phyloP scores from a whole-genome alignment of 2,113 vertebrate species.

The Semicossyphus pulcher region DNA sequence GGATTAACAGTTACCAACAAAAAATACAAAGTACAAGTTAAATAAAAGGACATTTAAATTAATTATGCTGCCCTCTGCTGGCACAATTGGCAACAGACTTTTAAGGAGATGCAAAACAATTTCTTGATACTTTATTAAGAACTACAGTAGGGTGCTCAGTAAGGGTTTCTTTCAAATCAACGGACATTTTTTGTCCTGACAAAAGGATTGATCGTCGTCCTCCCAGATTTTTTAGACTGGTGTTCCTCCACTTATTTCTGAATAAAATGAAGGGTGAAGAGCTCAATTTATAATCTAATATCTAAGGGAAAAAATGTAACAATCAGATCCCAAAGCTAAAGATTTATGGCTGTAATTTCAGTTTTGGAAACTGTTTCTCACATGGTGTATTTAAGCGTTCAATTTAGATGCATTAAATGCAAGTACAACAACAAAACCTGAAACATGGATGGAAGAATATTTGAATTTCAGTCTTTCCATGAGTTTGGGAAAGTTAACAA shows the following conservation, averaged over 20 bases:
- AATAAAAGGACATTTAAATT: too few species aligned
- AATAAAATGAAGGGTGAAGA: not conserved
- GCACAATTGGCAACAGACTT: not conserved
- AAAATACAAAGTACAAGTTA: not conserved
- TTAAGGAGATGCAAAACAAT: not conserved
- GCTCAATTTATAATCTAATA: not conserved
- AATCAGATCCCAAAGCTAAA: not conserved
- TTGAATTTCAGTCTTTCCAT: not conserved
- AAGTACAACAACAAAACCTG: not conserved
- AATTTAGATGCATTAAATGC: too few species aligned
- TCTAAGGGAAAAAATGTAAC: not conserved
- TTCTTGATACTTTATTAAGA: too few species aligned
- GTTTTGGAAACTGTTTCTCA: too few species aligned
- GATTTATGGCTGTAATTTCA: not conserved
- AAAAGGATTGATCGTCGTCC: not conserved
- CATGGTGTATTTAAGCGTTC: too few species aligned
- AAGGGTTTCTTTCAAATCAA: too few species aligned
- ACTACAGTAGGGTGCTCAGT: too few species aligned
- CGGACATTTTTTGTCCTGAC: too few species aligned
- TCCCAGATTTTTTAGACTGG: not conserved
- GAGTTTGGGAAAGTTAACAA: not conserved
- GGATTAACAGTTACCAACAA: not conserved
- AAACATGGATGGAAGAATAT: not conserved
- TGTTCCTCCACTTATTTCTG: not conserved
- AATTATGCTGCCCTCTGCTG: conserved; percentile 38